Base-by-base conservation (phyloP, 2,113 vertebrate species). In the Vicugna pacos region DNA sequence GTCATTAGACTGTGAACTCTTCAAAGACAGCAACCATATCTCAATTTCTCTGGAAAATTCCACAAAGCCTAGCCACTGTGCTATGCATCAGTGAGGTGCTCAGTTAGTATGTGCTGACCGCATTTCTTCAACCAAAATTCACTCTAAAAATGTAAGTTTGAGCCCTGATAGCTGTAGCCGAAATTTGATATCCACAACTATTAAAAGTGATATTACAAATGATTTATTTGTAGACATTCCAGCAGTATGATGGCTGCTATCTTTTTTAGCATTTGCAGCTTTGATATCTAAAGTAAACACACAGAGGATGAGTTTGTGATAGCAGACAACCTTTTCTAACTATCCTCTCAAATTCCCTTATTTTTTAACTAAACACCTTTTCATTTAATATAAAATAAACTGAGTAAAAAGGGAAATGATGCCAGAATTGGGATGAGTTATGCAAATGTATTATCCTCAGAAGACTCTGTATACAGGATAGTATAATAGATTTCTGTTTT, bases 211-310 rank as follows among this genome's bases (percentile, higher is more conserved):
- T 92, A 91, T 86, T 69, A 87, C 8, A 75, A 50, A 76, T 84
- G 42, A 89, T 87, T 91, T 91, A 82, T 95, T 93, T 94, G 56
- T 87, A 96, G 75, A 93, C 72, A 93, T 87, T 93, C 46, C 60
- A 82, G 52, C 8, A 75, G 24, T 60, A 80, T 73, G 65, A 92
- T 56, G 84, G 46, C 48, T 85, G n/a, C 20, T 52, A 95, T 90
- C 80, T 91, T 52, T 95, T 95, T 82, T 83, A 83, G 48, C 46
- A 93, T 89, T 83, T 95, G 15, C 8, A 73, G 35, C 65, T 95
- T 95, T 93, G 46, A 24, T 82, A 85, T 82, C 11, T 28, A 32
- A 69, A 75, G 83, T 83, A 95, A 75, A 86, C 80, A 95, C 6
- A 58, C 50, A 35, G 72, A 73, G 73, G 28, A 93, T 89, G 28